Evolutionary conservation across 2,797 vertebrate species (phyloP).

Genomic region (Fistularia tabacaria): DNA sequence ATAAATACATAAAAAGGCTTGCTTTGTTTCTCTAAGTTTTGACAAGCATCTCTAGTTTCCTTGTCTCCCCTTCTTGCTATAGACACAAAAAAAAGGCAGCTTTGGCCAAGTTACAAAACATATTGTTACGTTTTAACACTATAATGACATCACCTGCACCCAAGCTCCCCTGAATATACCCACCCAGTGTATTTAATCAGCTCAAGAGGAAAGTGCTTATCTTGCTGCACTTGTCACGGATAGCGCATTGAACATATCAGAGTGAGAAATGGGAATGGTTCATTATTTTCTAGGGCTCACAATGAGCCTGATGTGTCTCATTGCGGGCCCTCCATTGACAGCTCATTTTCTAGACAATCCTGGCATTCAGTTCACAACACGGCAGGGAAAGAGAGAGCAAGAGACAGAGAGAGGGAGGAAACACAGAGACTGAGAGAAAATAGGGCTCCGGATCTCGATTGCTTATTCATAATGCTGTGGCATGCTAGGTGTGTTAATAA

Average conservation of each 20-base stretch:
- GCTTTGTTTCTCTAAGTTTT: conserved; percentile 38
- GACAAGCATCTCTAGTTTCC: conserved; percentile 27
- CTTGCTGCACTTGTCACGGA: conserved; percentile 74
- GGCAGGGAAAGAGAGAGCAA: conserved; percentile 23
- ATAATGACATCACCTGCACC: conserved; percentile 53
- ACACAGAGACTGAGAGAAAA: conserved; percentile 59
- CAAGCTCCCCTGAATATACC: conserved; percentile 54
- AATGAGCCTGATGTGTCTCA: conserved; percentile 77
- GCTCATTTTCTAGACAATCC: conserved; percentile 80
- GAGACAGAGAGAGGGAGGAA: conserved; percentile 37
- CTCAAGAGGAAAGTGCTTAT: conserved; percentile 72
- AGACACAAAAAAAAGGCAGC: neutral
- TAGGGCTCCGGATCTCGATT: conserved; percentile 68
- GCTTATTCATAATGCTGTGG: conserved; percentile 76
- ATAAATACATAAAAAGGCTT: conserved; percentile 22
- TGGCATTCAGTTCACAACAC: conserved; percentile 66
- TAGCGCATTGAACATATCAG: conserved; percentile 75
- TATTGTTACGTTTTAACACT: conserved; percentile 45
- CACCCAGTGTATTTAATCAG: conserved; percentile 72
- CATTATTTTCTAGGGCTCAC: conserved; percentile 76
- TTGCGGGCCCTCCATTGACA: conserved; percentile 72
- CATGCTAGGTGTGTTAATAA: conserved; percentile 80
- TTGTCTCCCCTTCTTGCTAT: neutral
- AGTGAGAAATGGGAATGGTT: conserved; percentile 72
- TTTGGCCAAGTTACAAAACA: conserved; percentile 32